phyloP scores from a whole-genome alignment of 2,888 invertebrate species.

The Mayetiola destructor region DNA sequence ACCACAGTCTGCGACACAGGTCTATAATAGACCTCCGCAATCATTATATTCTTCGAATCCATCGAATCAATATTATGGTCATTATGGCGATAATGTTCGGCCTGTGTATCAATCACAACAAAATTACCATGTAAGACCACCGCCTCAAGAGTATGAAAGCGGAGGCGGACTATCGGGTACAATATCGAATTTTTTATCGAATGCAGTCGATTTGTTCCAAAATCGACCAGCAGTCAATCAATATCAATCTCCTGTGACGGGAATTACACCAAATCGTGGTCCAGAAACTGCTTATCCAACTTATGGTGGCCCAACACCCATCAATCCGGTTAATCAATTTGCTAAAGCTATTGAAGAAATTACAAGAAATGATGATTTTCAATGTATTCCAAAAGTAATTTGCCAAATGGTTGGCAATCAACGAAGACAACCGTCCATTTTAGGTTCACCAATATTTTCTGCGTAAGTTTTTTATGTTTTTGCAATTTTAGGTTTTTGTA shows the following conservation, averaged over 20 bases:
- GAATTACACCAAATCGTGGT: not conserved
- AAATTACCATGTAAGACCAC: not conserved
- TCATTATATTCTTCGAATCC: not conserved
- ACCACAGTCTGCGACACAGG: not conserved
- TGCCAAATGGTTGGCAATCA: constrained; percentile 56
- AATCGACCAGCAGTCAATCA: not conserved
- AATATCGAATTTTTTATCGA: constrained; percentile 17
- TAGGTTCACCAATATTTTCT: constrained; percentile 32
- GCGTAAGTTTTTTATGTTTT: constrained; percentile 27
- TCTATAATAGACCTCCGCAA: not conserved
- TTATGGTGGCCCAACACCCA: not conserved
- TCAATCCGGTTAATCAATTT: constrained; percentile 30
- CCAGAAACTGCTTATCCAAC: not conserved
- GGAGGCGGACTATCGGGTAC: constrained; percentile 17
- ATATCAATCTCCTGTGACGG: not conserved
- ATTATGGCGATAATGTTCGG: not conserved
- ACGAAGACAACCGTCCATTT: constrained; percentile 25
- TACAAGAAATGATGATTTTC: constrained; percentile 56
- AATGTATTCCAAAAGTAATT: constrained; percentile 63
- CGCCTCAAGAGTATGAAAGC: not conserved
- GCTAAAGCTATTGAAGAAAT: constrained; percentile 43
- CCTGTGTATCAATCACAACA: not conserved
- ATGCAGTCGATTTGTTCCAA: constrained; percentile 9
- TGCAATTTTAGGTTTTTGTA: not conserved
- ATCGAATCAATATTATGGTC: not conserved